phyloP scores from a whole-genome alignment of 2,113 vertebrate genomes.

The Columba livia region DNA sequence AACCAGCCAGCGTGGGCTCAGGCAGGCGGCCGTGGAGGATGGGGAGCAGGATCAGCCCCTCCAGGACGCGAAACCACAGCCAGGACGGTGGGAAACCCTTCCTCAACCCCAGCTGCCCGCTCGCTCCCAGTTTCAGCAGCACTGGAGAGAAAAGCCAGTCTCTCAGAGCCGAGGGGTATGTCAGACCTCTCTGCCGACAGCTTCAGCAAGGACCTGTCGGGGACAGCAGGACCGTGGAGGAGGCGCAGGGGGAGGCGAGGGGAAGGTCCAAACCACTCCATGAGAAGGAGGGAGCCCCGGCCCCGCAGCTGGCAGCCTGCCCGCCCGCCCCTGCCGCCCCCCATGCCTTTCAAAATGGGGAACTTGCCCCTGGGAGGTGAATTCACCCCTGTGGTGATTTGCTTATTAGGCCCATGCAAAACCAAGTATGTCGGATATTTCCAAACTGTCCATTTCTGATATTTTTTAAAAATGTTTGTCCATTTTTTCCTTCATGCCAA shows the following conservation, averaged over 20 bases:
- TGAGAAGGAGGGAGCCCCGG: not conserved
- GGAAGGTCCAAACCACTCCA: not conserved
- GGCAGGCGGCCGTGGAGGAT: not conserved
- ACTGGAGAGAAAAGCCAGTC: not conserved
- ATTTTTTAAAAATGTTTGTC: not conserved
- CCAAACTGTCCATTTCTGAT: not conserved
- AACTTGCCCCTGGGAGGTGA: not conserved
- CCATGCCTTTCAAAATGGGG: not conserved
- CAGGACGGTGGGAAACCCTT: not conserved
- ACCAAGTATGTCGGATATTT: not conserved
- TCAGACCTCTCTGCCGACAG: fast-evolving
- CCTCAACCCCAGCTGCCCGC: not conserved
- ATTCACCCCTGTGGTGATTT: not conserved
- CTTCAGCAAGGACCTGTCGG: not conserved
- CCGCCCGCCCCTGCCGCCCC: fast-evolving
- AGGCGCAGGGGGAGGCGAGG: not conserved
- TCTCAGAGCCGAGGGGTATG: not conserved
- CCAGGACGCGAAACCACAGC: not conserved
- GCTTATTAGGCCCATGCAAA: not conserved
- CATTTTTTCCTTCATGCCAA: not conserved
- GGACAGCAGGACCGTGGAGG: not conserved
- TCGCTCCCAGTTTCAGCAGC: fast-evolving
- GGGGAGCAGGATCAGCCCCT: not conserved
- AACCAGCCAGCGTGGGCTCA: not conserved
- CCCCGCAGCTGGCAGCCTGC: not conserved